Conservation (phyloP, 1,140 invertebrate genomes). For the Venturia canescens region DNA sequence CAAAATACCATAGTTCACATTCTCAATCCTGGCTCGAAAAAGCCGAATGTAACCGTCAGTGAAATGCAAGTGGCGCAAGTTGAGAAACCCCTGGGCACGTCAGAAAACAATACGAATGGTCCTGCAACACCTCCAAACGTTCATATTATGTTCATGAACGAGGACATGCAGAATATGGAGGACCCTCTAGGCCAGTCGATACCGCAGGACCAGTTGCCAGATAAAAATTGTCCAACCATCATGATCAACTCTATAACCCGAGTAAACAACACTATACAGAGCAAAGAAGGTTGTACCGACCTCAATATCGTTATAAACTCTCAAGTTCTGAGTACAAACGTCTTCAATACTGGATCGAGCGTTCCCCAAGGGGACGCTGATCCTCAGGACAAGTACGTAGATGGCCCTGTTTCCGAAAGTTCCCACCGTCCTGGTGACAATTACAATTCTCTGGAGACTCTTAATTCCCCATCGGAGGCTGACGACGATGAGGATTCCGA, state of each 20-base stretch:
- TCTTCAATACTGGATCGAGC: slow-evolving; percentile 53
- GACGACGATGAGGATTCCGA: slow-evolving; percentile 37
- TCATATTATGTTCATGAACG: slow-evolving; percentile 69
- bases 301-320: slow-evolving; percentile 76
- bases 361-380: neutral
- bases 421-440: slow-evolving; percentile 3
- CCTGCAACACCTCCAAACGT: slow-evolving; percentile 65
- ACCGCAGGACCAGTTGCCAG: slow-evolving; percentile 7
- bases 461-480: neutral
- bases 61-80: slow-evolving; percentile 48
- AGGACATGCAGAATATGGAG: slow-evolving; percentile 57
- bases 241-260: slow-evolving; percentile 72
- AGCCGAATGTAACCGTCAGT: slow-evolving; percentile 59
- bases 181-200: slow-evolving; percentile 15
- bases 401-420: slow-evolving; percentile 5
- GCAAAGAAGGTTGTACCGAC: slow-evolving; percentile 73
- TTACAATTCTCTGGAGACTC: neutral
- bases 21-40: slow-evolving; percentile 62
- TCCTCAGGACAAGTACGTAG: slow-evolving; percentile 54
- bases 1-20: slow-evolving; percentile 73
- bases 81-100: neutral
- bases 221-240: slow-evolving; percentile 70
- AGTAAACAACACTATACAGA: slow-evolving; percentile 73
- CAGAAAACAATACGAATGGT: slow-evolving; percentile 11
- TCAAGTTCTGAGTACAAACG: slow-evolving; percentile 69